phyloP scores from a whole-genome alignment of 2,113 vertebrate genomes.

The Acinonyx jubatus region DNA sequence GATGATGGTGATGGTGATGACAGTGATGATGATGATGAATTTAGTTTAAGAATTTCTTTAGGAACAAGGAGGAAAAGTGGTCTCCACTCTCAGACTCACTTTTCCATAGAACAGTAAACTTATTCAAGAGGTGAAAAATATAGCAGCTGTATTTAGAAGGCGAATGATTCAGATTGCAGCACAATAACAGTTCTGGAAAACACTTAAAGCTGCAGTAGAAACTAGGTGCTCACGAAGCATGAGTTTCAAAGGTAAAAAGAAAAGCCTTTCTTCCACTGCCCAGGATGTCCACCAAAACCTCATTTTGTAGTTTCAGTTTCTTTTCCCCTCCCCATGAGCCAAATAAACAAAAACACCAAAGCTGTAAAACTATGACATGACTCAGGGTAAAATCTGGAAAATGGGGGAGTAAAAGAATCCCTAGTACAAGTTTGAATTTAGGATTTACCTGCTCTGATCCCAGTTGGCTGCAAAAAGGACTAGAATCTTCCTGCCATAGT shows the following conservation, averaged over 20 bases:
- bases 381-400: background rate
- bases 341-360: background rate
- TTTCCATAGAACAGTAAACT: background rate
- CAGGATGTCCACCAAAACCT: background rate
- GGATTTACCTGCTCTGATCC: conserved; percentile 98
- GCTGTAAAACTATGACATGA: background rate
- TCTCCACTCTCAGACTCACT: background rate
- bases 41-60: background rate
- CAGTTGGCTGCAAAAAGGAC: conserved; percentile 99
- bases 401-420: background rate
- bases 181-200: background rate
- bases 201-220: background rate
- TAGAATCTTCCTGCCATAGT: conserved; percentile 97
- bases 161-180: background rate
- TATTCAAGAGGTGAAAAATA: background rate
- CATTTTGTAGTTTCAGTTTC: background rate
- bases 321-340: background rate
- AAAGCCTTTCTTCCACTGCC: background rate
- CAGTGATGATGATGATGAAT: background rate
- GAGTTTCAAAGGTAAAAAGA: conserved; percentile 28
- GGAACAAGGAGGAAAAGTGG: conserved; percentile 15
- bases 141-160: conserved; percentile 21
- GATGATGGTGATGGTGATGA: background rate
- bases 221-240: background rate
- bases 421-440: background rate